A percentile compares a stretch with the other conserved stretches of the same genome.
phyloP scores from a whole-genome alignment of 2,888 invertebrate species.

The Allygus modestus region DNA sequence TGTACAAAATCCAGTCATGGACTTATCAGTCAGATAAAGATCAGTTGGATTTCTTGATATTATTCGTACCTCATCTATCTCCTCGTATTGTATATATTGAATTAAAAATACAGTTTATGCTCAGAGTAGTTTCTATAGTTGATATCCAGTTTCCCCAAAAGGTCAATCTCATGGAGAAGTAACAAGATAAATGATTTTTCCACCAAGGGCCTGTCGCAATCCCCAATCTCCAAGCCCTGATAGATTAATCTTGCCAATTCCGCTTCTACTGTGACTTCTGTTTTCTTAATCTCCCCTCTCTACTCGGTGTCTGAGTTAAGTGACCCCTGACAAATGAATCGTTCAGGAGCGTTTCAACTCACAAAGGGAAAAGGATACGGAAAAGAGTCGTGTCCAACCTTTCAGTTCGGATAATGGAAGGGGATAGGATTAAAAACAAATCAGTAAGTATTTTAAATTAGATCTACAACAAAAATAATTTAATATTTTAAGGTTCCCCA shows the following conservation, averaged over 20 bases:
- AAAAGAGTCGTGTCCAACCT: background rate
- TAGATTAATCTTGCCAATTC: conserved; percentile 27
- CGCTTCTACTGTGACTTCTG: conserved; percentile 23
- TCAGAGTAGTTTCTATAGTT: too few species aligned
- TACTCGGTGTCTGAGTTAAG: conserved; percentile 6
- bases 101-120: too few species aligned
- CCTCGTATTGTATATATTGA: too few species aligned
- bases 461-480: too few species aligned
- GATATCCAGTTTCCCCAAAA: background rate
- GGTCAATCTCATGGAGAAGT: background rate
- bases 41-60: too few species aligned
- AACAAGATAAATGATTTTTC: conserved; percentile 27
- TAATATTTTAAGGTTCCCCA: too few species aligned
- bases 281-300: conserved; percentile 18
- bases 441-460: too few species aligned
- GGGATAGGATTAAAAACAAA: too few species aligned
- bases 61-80: too few species aligned
- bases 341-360: background rate
- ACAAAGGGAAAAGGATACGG: background rate
- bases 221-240: background rate
- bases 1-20: too few species aligned
- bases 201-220: background rate
- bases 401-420: background rate
- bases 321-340: conserved; percentile 13
- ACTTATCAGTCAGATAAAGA: too few species aligned